These are phyloP conservation scores for Epinotia bilunana DNA, from an alignment of 2,888 invertebrate species.

Conservation along the genomic window DNA sequence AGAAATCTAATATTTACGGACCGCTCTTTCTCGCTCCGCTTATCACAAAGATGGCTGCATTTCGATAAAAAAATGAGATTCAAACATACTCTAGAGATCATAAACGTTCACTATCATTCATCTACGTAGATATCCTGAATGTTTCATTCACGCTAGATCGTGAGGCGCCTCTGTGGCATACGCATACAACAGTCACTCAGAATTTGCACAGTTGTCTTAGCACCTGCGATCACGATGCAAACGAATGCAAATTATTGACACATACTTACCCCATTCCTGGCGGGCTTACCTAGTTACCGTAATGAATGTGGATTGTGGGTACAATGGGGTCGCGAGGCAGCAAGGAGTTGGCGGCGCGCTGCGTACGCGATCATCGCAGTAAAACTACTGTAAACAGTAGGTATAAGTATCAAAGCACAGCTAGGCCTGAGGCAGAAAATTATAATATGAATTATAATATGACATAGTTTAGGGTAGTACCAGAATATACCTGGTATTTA, in stretches of 20 bases:
- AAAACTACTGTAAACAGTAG: conserved; percentile 1
- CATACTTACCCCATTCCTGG: conserved; percentile 19
- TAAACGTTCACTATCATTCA: no score
- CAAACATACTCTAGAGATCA: no score
- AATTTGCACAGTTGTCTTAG: background rate
- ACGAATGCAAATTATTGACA: conserved; percentile 9
- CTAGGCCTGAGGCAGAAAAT: no score
- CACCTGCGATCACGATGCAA: conserved; percentile 5
- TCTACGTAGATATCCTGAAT: background rate
- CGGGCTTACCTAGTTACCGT: conserved; percentile 24
- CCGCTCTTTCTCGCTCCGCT: no score
- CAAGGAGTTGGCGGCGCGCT: conserved; percentile 12
- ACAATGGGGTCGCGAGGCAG: conserved; percentile 24
- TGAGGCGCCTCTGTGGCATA: no score
- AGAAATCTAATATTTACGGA: no score
- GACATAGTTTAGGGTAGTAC: no score
- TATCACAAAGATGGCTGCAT: no score
- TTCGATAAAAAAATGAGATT: no score
- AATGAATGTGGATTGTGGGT: conserved; percentile 18
- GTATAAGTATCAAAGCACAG: no score
- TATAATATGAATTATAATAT: no score
- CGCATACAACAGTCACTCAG: background rate
- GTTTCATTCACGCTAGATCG: background rate
- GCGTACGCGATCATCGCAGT: background rate
- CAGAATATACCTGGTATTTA: no score